Conservation (phyloP, 2,888 invertebrate genomes). For the Amphiduros pacificus region DNA sequence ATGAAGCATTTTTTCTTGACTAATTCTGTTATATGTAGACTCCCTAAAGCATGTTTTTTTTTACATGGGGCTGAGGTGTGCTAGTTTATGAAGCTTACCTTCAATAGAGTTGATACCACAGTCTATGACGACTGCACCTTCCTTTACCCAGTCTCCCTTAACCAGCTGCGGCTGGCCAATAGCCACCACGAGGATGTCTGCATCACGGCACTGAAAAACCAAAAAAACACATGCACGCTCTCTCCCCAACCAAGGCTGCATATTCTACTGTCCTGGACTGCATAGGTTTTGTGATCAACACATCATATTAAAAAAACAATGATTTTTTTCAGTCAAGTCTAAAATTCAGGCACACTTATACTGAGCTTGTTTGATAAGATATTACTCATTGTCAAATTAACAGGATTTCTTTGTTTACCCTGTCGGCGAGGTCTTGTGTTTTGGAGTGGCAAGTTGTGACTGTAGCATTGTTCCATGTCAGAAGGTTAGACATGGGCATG, state of each 20-base stretch:
- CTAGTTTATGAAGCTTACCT: constrained; percentile 64
- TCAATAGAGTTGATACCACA: constrained; percentile 94
- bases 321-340: not conserved
- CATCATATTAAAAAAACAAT: no score
- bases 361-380: no score
- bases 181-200: constrained; percentile 96
- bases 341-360: not conserved
- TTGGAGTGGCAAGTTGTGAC: constrained; percentile 96
- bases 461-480: constrained; percentile 96
- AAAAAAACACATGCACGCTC: not conserved
- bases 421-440: constrained; percentile 73
- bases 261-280: no score
- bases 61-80: no score
- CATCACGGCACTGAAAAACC: constrained; percentile 61
- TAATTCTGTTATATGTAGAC: no score
- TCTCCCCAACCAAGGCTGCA: no score
- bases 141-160: constrained; percentile 94
- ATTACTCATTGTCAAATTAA: no score
- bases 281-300: no score
- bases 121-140: constrained; percentile 96
- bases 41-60: no score
- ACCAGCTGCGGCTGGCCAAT: constrained; percentile 90
- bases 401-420: constrained; percentile 30
- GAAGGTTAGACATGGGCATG: constrained; percentile 87
- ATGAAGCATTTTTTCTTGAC: no score